Base-by-base conservation (phyloP, 2,113 vertebrate genomes). In the Orthonyx spaldingii region DNA sequence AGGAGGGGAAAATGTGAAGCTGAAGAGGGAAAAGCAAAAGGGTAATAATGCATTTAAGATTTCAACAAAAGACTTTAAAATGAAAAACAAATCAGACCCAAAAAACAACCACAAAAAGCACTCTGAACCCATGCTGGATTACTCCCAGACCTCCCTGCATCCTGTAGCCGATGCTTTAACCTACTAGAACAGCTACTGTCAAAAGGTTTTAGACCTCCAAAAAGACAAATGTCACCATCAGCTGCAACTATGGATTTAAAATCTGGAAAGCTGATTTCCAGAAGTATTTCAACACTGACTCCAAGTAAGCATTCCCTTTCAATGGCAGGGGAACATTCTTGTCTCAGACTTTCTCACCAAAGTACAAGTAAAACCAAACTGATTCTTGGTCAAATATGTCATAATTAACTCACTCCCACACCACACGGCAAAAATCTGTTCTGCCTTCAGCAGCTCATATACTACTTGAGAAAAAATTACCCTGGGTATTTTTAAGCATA, bases 351-450 rank as follows among this genome's bases (percentile, higher is more conserved):
- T 87, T 83, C 86, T 89, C 71, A 85, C 33, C 47, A 44, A 80
- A 76, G 75, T 12, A 16, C 33, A 64, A 83, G 75, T 21, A 91
- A 95, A 95, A 83, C 55, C 37, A 13, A 94, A 72, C 65, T 70
- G 81, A 91, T 88, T 90, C 87, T 80, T 59, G 82, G 94, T 88
- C 95, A 95, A 93, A 85, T 83, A 80, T 47, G 84, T 94, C 87
- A 76, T 16, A 69, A 90, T 87, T 72, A 94, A 89, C 90, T 96
- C 83, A 35, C 65, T 89, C 75, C 85, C 72, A 95, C 4, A 0
- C 42, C 44, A 68, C 63, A 63, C 0, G 0, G 69, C 63, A 83
- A 81, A 76, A 90, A 94, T 85, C 59, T 90, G 70, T 64, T 82
- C 72, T 90, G 91, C 50, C 85, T 90, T 92, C 90, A 93, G 61